Evolutionary conservation across 2,888 invertebrate species (phyloP), one percentile per base, ranked within the genome.

Genomic region (Campaea margaritaria): DNA sequence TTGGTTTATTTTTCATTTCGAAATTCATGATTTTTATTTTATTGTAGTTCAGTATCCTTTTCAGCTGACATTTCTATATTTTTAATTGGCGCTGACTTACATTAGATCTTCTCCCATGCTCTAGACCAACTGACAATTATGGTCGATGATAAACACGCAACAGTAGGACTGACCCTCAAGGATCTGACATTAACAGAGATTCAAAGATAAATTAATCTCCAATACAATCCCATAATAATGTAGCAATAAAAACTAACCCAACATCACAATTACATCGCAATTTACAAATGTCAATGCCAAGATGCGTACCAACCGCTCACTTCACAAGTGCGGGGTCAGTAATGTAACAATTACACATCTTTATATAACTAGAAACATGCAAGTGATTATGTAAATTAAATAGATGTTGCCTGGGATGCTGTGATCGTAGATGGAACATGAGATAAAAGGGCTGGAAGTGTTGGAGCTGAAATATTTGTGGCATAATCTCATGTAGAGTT

Each of bases 291-390:
- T 62, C 60, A 64, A 58, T 62, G 62, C 56, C 62, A 56, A 39
- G 58, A 58, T 67, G 64, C 62, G 59, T 61, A 53, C 63, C 61
- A 2, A 5, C 65, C 65, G 47, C 53, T 66, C 65, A 56, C 65
- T 59, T 59, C 39, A 54, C 46, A 61, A 59, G 54, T 64, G 55
- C 52, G 49, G 41, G 27, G 36, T 44, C 52, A 46, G 7, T 43
- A 43, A 51, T 43, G 43, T 42, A 43, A 51, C 51, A 43, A 51
- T 51, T 51, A 51, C 42, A 43, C 13, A 49, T 15, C n/a, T 43
- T 51, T 43, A 43, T 42, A 51, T 51, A 51, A 51, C 42, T 34
- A 41, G 39, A 41, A 10, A 41, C 13, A 43, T 51, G 43, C 13
- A 16, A 43, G 34, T 51, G 27, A 43, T 51, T 15, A 34, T 51